Conservation (phyloP, 2,797 vertebrate species). For the Tolypeutes matacus region DNA sequence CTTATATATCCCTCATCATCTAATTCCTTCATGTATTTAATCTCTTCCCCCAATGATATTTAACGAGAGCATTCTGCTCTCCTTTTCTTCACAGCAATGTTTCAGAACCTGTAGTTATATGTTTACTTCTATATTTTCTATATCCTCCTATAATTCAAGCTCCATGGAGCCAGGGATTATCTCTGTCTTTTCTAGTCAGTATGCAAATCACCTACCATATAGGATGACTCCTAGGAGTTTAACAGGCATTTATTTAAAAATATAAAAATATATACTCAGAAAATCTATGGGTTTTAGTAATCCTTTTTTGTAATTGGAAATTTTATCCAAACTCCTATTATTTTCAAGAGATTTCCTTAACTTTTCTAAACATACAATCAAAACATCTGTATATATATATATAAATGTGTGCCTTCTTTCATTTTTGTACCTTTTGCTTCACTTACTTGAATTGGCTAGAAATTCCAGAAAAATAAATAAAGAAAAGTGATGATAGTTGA, state of each 20-base stretch:
- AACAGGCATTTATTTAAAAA: too few species aligned
- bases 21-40: not conserved
- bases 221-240: too few species aligned
- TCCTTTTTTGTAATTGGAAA: not conserved
- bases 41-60: not conserved
- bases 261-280: too few species aligned
- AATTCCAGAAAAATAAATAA: not conserved
- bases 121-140: not conserved
- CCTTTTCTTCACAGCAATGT: not conserved
- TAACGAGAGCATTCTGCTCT: not conserved
- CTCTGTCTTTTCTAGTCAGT: too few species aligned
- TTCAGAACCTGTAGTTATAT: not conserved
- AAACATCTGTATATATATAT: not conserved
- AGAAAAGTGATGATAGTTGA: not conserved
- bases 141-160: not conserved
- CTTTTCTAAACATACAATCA: not conserved
- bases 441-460: not conserved
- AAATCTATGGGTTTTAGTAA: too few species aligned
- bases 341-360: not conserved
- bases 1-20: not conserved
- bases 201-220: too few species aligned
- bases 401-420: not conserved
- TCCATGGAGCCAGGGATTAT: not conserved
- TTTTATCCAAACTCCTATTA: not conserved
- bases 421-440: not conserved